phyloP scores from a whole-genome alignment of 2,888 invertebrate genomes.

The Polyommatus icarus region DNA sequence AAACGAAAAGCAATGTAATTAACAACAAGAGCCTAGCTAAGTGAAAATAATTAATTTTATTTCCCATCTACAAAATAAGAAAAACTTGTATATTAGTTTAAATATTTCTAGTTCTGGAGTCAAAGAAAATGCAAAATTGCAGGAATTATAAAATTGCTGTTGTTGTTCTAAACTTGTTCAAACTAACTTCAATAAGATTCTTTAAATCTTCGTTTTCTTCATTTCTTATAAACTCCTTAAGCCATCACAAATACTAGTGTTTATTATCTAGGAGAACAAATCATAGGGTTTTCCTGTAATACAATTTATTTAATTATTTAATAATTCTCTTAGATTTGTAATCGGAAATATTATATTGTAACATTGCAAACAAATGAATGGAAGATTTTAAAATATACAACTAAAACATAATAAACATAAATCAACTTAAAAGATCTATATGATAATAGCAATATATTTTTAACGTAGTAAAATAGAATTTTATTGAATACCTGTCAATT shows the following conservation, averaged over 20 bases:
- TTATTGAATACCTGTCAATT: conserved; percentile 6
- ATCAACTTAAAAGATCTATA: no score
- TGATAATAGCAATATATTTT: not conserved
- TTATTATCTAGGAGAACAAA: not conserved
- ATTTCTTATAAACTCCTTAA: not conserved
- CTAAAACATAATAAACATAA: no score
- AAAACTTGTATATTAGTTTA: not conserved
- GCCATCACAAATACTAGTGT: no score
- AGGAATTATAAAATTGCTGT: conserved; percentile 19
- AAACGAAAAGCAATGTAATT: no score
- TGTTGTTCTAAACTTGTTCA: conserved; percentile 32
- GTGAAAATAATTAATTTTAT: not conserved
- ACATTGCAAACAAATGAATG: no score
- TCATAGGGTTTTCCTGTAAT: not conserved
- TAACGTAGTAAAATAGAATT: not conserved
- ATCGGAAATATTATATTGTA: no score
- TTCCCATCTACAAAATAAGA: not conserved
- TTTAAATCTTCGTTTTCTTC: not conserved
- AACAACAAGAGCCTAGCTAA: no score
- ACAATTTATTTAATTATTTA: no score
- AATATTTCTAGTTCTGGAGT: not conserved
- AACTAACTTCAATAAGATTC: conserved; percentile 30
- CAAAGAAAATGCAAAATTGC: conserved; percentile 27
- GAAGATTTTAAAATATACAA: no score
- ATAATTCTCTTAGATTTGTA: no score